These are phyloP conservation scores for Deilephila elpenor DNA, from an alignment of 2,888 invertebrate genomes.

Conservation along the genomic window DNA sequence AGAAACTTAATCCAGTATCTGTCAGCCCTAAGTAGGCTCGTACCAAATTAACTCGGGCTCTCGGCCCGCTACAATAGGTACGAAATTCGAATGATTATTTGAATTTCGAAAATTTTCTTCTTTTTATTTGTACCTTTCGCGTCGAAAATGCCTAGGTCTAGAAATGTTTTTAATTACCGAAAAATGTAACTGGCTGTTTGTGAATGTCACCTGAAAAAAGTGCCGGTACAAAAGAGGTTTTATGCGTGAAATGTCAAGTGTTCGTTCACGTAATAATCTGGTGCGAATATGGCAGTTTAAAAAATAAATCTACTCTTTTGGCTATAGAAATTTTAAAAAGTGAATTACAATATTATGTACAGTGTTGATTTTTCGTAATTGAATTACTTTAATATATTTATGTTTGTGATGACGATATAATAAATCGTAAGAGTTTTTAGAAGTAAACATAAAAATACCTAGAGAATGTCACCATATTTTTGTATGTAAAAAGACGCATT, in stretches of 20 bases:
- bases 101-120: conserved; percentile 25
- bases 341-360: too few species aligned
- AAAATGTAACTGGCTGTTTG: conserved; percentile 11
- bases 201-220: neutral
- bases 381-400: too few species aligned
- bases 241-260: neutral
- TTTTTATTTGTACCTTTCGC: neutral
- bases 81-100: conserved; percentile 28
- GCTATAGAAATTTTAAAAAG: too few species aligned
- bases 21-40: conserved; percentile 14
- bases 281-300: too few species aligned
- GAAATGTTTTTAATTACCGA: conserved; percentile 18
- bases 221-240: neutral
- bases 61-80: conserved; percentile 26
- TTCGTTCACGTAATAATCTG: too few species aligned
- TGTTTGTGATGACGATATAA: too few species aligned
- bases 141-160: conserved; percentile 25
- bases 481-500: too few species aligned
- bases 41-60: conserved; percentile 23
- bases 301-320: too few species aligned
- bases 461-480: too few species aligned
- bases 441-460: too few species aligned
- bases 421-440: too few species aligned
- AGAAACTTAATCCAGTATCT: neutral
- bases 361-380: too few species aligned